Conservation (phyloP, 1,140 invertebrate genomes). For the Brachionus koreanus region DNA sequence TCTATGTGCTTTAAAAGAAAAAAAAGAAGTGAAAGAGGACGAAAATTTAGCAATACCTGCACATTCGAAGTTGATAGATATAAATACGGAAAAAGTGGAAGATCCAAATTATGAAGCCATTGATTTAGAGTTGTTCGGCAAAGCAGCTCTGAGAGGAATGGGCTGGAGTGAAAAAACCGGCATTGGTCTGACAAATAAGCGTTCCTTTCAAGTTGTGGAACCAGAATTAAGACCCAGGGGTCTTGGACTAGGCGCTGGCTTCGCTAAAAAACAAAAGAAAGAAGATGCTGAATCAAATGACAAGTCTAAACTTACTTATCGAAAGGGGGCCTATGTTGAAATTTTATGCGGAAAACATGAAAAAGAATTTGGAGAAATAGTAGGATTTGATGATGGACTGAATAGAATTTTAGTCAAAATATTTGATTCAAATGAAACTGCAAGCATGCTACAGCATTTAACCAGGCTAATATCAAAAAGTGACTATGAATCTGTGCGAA, state of each 20-base stretch:
- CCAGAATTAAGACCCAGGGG: conserved; percentile 76
- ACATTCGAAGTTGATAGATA: neutral
- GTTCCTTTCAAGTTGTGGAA: conserved; percentile 60
- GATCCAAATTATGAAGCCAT: conserved; percentile 77
- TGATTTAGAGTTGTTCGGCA: conserved; percentile 79
- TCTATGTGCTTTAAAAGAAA: neutral
- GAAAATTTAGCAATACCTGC: conserved; percentile 19
- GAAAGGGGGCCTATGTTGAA: conserved; percentile 65
- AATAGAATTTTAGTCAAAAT: conserved; percentile 36
- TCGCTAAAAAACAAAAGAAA: conserved; percentile 57
- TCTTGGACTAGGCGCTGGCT: conserved; percentile 81
- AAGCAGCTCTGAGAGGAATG: conserved; percentile 89
- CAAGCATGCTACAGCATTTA: conserved; percentile 27
- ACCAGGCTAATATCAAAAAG: conserved; percentile 21
- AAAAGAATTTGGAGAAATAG: conserved; percentile 4
- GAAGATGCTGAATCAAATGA: conserved; percentile 54
- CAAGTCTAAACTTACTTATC: conserved; percentile 59
- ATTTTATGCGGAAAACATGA: conserved; percentile 64
- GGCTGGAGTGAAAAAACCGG: conserved; percentile 77
- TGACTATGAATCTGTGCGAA: conserved; percentile 29
- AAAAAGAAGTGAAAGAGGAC: conserved; percentile 33
- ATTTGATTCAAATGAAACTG: neutral
- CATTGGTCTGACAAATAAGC: conserved; percentile 65
- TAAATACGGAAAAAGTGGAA: conserved; percentile 47
- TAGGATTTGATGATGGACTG: conserved; percentile 32